Conservation (phyloP, 2,113 vertebrate genomes). For the Deroptyus accipitrinus region DNA sequence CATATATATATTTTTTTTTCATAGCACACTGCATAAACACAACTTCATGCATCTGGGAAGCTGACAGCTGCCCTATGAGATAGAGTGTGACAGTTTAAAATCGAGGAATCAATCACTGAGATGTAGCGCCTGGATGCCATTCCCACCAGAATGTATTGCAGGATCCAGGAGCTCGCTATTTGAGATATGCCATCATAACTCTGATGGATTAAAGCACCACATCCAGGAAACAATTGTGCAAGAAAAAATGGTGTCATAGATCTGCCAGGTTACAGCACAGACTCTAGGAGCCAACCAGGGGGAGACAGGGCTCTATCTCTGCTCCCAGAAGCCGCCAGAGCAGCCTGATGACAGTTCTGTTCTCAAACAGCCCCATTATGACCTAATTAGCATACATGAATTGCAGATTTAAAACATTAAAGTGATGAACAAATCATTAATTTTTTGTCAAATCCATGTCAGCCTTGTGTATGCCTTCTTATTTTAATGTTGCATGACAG, state of each 20-base stretch:
- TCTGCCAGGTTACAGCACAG: slow-evolving; percentile 72
- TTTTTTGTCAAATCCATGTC: slow-evolving; percentile 84
- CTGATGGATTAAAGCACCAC: slow-evolving; percentile 79
- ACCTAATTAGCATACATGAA: slow-evolving; percentile 86
- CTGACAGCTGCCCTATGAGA: slow-evolving; percentile 78
- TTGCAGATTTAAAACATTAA: slow-evolving; percentile 85
- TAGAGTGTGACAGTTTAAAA: slow-evolving; percentile 75
- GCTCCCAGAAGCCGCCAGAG: slow-evolving; percentile 74
- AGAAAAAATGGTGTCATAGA: slow-evolving; percentile 64
- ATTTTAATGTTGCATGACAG: slow-evolving; percentile 84
- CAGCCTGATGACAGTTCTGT: slow-evolving; percentile 80
- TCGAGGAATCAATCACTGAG: slow-evolving; percentile 77
- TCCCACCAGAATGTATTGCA: slow-evolving; percentile 63
- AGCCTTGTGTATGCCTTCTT: slow-evolving; percentile 78
- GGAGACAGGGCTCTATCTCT: slow-evolving; percentile 60
- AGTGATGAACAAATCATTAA: slow-evolving; percentile 87
- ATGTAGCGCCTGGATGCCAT: slow-evolving; percentile 50
- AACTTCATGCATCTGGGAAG: slow-evolving; percentile 74
- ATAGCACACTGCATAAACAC: slow-evolving; percentile 74
- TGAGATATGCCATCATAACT: slow-evolving; percentile 78
- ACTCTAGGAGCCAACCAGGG: slow-evolving; percentile 62
- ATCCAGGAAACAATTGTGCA: slow-evolving; percentile 76
- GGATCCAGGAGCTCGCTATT: slow-evolving; percentile 74
- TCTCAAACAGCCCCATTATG: slow-evolving; percentile 81
- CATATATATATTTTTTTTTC: slow-evolving; percentile 21